Evolutionary conservation across 2,888 invertebrate species (phyloP).

Genomic region (Patella caerulea): DNA sequence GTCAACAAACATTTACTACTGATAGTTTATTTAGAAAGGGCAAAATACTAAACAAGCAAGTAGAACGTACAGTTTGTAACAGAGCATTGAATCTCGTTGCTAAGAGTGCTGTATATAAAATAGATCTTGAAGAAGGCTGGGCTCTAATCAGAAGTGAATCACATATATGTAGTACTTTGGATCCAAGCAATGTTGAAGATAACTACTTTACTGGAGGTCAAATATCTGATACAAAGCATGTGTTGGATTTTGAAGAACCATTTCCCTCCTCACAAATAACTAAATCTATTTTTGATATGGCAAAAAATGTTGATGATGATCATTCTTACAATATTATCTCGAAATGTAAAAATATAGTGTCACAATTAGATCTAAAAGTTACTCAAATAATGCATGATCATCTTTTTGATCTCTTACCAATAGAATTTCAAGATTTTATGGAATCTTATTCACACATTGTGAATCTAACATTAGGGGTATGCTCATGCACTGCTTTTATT

Average conservation of each 20-base stretch:
- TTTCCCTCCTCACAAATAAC: background rate
- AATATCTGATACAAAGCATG: too few relatives aligned
- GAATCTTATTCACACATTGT: constrained; percentile 5
- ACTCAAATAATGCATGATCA: background rate
- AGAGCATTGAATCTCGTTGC: background rate
- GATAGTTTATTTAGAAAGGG: background rate
- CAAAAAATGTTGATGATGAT: too few relatives aligned
- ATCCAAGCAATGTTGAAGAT: background rate
- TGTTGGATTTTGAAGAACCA: background rate
- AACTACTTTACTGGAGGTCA: too few relatives aligned
- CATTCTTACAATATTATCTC: too few relatives aligned
- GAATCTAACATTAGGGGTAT: constrained; percentile 19
- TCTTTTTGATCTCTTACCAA: background rate
- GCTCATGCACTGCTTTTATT: constrained; percentile 20
- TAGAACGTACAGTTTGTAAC: background rate
- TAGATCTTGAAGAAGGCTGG: background rate
- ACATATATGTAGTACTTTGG: background rate
- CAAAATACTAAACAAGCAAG: background rate
- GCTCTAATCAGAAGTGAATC: background rate
- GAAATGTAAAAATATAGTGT: too few relatives aligned
- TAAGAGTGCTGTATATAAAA: background rate
- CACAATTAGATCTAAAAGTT: too few relatives aligned
- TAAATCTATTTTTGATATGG: too few relatives aligned
- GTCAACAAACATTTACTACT: background rate
- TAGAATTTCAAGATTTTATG: background rate